phyloP scores from a whole-genome alignment of 2,113 vertebrate genomes.

The Planiliza haematocheilus region DNA sequence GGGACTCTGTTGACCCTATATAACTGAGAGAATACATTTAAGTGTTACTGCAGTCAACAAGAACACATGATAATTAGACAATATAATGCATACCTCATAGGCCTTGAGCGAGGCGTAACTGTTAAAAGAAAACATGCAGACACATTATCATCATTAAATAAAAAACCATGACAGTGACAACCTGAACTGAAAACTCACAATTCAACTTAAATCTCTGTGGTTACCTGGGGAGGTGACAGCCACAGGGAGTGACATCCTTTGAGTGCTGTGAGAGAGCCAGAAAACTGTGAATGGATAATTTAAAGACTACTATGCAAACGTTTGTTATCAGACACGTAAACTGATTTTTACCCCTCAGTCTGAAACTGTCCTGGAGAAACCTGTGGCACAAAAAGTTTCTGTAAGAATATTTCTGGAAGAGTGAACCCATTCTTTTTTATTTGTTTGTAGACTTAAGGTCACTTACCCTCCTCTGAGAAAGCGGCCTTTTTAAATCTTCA shows the following conservation, averaged over 20 bases:
- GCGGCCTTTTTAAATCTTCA: slow-evolving; percentile 86
- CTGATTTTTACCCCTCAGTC: slow-evolving; percentile 69
- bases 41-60: background rate
- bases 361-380: slow-evolving; percentile 76
- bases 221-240: slow-evolving; percentile 89
- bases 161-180: background rate
- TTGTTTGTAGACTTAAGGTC: background rate
- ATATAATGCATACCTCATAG: slow-evolving; percentile 73
- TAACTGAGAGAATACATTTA: slow-evolving; percentile 45
- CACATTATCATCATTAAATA: background rate
- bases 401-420: too few relatives aligned
- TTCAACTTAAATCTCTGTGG: slow-evolving; percentile 33
- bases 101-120: slow-evolving; percentile 85
- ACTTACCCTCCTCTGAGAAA: slow-evolving; percentile 86
- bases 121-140: slow-evolving; percentile 48
- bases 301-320: background rate
- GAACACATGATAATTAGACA: background rate
- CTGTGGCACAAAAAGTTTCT: slow-evolving; percentile 53
- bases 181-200: background rate
- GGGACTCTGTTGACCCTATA: slow-evolving; percentile 64
- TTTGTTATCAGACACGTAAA: background rate
- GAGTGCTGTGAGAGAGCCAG: slow-evolving; percentile 63
- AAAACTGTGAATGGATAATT: background rate
- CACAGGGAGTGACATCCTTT: slow-evolving; percentile 86
- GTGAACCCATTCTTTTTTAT: background rate